phyloP scores from a whole-genome alignment of 1,140 invertebrate species.

The Camponotus pennsylvanicus region DNA sequence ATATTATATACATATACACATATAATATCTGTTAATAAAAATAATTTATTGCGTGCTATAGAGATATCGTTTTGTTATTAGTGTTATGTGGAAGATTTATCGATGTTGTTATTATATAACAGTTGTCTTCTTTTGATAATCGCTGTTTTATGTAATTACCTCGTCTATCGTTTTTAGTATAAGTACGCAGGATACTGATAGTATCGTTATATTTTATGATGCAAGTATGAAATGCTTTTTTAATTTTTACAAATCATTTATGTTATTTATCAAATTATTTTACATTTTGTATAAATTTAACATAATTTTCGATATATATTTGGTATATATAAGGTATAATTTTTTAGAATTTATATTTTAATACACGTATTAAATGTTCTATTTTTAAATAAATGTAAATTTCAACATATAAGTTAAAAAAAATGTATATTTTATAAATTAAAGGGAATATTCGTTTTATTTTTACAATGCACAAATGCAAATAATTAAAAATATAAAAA shows the following conservation, averaged over 20 bases:
- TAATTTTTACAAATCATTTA: neutral
- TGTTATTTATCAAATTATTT: neutral
- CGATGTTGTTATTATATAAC: slow-evolving; percentile 33
- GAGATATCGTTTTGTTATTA: slow-evolving; percentile 18
- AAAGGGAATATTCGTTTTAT: neutral
- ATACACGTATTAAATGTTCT: neutral
- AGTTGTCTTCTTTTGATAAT: slow-evolving; percentile 38
- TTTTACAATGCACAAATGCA: slow-evolving; percentile 4
- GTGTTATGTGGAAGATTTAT: slow-evolving; percentile 49
- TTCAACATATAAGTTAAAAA: neutral
- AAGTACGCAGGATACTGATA: slow-evolving; percentile 6
- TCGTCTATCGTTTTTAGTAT: neutral
- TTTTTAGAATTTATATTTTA: neutral
- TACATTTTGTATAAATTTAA: neutral
- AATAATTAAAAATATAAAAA: slow-evolving; percentile 6
- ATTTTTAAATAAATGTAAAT: slow-evolving; percentile 20
- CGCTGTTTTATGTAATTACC: slow-evolving; percentile 7
- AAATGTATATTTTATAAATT: neutral
- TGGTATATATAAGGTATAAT: slow-evolving; percentile 15
- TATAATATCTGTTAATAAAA: slow-evolving; percentile 41
- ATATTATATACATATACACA: slow-evolving; percentile 36
- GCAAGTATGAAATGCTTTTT: neutral
- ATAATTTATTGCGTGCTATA: slow-evolving; percentile 35
- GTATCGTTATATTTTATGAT: neutral
- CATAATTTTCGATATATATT: neutral